Base-by-base conservation (phyloP, 35 echinoderm and acorn worm species). In the Lytechinus variegatus region DNA sequence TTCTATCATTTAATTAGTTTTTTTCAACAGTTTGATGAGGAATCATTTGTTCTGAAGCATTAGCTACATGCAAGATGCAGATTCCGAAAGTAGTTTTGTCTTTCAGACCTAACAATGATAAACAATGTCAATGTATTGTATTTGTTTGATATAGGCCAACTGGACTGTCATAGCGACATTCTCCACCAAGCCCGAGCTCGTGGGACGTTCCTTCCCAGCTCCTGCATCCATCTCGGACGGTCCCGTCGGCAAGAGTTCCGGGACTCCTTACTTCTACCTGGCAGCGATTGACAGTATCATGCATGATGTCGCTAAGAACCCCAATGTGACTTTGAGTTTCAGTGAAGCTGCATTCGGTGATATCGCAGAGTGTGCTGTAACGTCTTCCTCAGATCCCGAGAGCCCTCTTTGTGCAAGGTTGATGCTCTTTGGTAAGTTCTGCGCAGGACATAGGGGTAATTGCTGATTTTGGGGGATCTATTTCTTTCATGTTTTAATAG, bases 231-330 rank as follows among this genome's bases (percentile, higher is more conserved):
- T 97, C 10, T 79, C 95, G 54, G 96, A 97, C 92, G 96, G 96
- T 27, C 9, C 95, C 11, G 71, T 97, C 24, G 86, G 89, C 27
- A 97, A 97, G 72, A 96, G 96, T 87, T 91, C 96, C 14, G 96
- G 96, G 28, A 91, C 95, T 12, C 96, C 96, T 5, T 96, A 96
- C 55, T 61, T 97, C 89, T 97, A 97, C 55, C 89, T 87, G 1
- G 71, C 96, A 0, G 56, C 7, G 6, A 52, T 96, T 8, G 92
- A 89, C 92, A 87, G 93, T 14, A 53, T 60, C 9, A 94, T 95
- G 96, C 4, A 95, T 13, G 96, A 97, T 54, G 53, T 97, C 1
- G 54, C 21, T 10, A 57, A 94, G 9, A 95, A 97, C 95, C 95
- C 86, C 96, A 93, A 97, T 16, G 60, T 97, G 10, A 94, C 96